Percentiles rank a stretch among this genome's conserved stretches.
These are phyloP conservation scores for Patagioenas fasciata DNA, from an alignment of 2,113 vertebrate genomes.

Conservation along the genomic window DNA sequence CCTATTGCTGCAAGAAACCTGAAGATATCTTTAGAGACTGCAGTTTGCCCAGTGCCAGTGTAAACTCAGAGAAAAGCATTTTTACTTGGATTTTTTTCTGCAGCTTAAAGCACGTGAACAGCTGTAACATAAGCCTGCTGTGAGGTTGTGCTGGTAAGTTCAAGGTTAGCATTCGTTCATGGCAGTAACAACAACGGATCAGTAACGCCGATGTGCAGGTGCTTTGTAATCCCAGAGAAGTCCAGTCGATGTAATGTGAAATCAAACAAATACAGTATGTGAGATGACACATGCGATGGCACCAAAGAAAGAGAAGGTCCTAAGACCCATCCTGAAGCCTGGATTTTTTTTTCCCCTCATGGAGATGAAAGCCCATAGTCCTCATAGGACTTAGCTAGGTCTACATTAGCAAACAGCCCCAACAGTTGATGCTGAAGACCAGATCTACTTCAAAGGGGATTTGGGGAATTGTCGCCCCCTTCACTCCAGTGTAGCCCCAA, in stretches of 20 bases:
- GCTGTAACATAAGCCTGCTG: neutral
- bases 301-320: neutral
- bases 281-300: neutral
- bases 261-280: neutral
- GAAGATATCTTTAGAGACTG: neutral
- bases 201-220: neutral
- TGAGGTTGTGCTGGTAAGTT: neutral
- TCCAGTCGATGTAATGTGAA: neutral
- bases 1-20: neutral
- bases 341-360: neutral
- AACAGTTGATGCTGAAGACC: neutral
- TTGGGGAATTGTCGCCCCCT: accelerated
- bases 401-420: neutral
- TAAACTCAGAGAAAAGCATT: neutral
- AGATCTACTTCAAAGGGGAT: neutral
- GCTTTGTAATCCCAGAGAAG: neutral
- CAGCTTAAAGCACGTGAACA: neutral
- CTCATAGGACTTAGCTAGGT: neutral
- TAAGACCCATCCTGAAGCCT: neutral
- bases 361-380: neutral
- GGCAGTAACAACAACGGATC: neutral
- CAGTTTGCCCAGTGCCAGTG: neutral
- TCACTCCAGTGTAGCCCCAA: neutral
- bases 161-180: neutral
- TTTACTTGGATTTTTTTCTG: neutral